A percentile compares a stretch with the other conserved stretches of the same genome.
These are phyloP conservation scores for Ptilodon capucinus DNA, from an alignment of 2,888 invertebrate species.

Conservation along the genomic window DNA sequence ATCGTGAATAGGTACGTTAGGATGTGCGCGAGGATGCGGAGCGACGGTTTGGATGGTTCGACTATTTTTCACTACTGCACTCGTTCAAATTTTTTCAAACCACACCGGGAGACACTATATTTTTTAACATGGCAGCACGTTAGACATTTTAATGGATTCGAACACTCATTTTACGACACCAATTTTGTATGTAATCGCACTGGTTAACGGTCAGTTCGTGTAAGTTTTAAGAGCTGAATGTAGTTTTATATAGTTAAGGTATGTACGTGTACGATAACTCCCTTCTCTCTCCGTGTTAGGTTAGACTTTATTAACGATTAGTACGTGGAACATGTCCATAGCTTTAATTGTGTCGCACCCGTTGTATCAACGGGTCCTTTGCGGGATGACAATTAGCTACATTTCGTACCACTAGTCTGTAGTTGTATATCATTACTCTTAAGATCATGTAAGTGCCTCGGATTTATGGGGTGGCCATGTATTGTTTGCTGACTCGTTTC, in stretches of 20 bases:
- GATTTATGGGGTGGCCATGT: conserved; percentile 72
- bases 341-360: conserved; percentile 79
- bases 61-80: conserved; percentile 74
- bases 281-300: conserved; percentile 78
- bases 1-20: conserved; percentile 36
- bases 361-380: conserved; percentile 79
- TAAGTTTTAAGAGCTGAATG: conserved; percentile 73
- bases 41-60: conserved; percentile 59
- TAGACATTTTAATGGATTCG: conserved; percentile 68
- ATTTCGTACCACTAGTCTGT: conserved; percentile 73
- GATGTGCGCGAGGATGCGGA: conserved; percentile 43
- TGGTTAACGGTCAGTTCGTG: conserved; percentile 69
- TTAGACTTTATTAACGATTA: conserved; percentile 69
- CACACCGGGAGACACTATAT: conserved; percentile 65
- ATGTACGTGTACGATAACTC: conserved; percentile 75
- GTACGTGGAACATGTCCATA: conserved; percentile 81
- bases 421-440: conserved; percentile 80
- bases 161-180: conserved; percentile 74
- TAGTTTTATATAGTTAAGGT: conserved; percentile 70
- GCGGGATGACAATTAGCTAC: conserved; percentile 70
- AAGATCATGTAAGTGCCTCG: conserved; percentile 81
- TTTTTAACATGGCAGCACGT: conserved; percentile 71
- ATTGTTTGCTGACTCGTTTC: conserved; percentile 53
- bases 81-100: conserved; percentile 65
- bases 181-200: conserved; percentile 77